Base-by-base conservation (phyloP, 1,140 invertebrate species). In the Drosophila tani region DNA sequence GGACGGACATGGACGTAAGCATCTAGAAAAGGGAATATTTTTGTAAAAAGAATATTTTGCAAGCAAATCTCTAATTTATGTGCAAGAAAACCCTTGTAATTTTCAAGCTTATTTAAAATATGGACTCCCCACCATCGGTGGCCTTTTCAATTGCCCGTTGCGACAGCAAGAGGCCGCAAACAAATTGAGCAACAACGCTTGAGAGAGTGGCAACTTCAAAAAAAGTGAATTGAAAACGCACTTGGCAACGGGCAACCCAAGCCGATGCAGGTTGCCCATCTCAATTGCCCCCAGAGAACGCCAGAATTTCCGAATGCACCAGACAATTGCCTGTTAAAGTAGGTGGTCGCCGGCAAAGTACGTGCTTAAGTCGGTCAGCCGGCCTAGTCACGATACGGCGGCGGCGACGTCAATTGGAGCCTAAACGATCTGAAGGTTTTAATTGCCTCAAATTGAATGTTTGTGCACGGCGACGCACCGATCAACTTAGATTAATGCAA, bases 351-450 rank as follows among this genome's bases (percentile, higher is more conserved):
- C 58, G 70, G 50, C 65, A 64, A 68, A 90, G 81, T 75, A 85
- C 75, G 75, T 90, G 78, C 85, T 85, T 90, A 88, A 85, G 69
- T 77, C 81, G 60, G 64, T 65, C 51, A 66, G 59, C 43, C 40
- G 53, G 45, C 51, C 62, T 71, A 63, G 75, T 71, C 82, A 79
- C 82, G 71, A 76, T 63, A 63, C 60, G 63, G 43, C 64, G 63
- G 43, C 64, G 68, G 58, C 70, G 64, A 51, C 51, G 58, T 87
- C 84, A 87, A 90, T 88, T 88, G 84, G 75, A 90, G 79, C 53
- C 85, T 75, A 90, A 90, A 85, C 79, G 85, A 90, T 70, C 64
- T 74, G 85, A 90, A 90, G 85, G 85, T 85, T 90, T 90, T 90
- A 90, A 90, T 90, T 90, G 85, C 79, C 58, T 56, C 85, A 68